Conservation (phyloP, 2,113 vertebrate genomes). For the Morone saxatilis region DNA sequence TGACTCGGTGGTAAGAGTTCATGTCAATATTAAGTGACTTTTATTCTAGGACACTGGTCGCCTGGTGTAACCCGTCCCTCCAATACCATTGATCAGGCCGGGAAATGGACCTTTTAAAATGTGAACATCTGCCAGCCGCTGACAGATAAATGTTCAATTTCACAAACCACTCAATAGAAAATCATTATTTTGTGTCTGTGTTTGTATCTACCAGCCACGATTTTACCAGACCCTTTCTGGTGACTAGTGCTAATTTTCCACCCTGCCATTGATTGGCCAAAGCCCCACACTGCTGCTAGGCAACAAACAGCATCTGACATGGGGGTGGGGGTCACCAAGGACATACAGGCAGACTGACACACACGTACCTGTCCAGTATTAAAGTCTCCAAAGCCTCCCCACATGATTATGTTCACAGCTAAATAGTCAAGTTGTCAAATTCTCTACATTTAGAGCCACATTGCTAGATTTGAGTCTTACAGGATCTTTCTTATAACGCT, state of each 20-base stretch:
- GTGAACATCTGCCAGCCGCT: no score
- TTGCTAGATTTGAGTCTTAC: neutral
- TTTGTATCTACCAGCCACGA: no score
- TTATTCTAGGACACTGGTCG: neutral
- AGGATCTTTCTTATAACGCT: neutral
- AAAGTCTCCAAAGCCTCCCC: neutral
- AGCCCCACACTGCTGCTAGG: neutral
- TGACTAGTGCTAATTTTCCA: no score
- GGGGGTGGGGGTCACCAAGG: neutral
- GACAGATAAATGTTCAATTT: no score
- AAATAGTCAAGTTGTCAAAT: neutral
- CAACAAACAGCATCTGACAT: neutral
- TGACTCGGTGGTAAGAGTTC: neutral
- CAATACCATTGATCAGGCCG: no score
- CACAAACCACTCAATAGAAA: no score
- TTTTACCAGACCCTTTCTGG: no score
- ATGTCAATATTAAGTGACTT: neutral
- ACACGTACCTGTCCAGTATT: neutral
- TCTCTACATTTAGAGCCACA: constrained; percentile 15
- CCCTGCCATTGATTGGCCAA: neutral
- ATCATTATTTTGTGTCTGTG: no score
- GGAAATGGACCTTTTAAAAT: no score
- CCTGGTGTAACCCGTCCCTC: neutral
- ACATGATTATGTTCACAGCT: neutral
- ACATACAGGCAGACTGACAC: neutral